These are phyloP conservation scores for Taeniopygia guttata DNA, from an alignment of 2,797 vertebrate genomes.

Conservation along the genomic window DNA sequence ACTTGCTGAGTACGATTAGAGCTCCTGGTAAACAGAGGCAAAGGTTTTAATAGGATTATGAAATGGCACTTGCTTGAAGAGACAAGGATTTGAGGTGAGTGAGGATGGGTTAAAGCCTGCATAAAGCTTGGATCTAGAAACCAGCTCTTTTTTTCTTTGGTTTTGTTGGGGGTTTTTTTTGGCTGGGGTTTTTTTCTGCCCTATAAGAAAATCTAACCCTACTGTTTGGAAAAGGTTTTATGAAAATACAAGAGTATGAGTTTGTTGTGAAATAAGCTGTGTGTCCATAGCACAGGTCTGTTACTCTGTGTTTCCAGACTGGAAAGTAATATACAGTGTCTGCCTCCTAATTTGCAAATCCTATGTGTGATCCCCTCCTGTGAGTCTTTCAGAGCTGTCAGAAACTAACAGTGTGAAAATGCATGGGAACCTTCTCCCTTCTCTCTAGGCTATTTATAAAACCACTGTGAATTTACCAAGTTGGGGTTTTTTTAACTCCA, in stretches of 20 bases:
- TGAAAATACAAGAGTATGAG: not conserved
- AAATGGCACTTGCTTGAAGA: constrained; percentile 21
- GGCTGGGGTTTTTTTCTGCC: not conserved
- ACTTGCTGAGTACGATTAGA: constrained; percentile 17
- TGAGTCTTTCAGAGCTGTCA: constrained; percentile 38
- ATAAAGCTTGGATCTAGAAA: not conserved
- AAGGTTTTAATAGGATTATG: constrained; percentile 62
- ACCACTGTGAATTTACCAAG: not conserved
- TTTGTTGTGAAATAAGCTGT: not conserved
- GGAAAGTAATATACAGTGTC: not conserved
- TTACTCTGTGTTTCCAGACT: not conserved
- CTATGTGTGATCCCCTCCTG: not conserved
- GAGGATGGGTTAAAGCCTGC: not conserved
- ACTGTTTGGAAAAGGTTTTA: not conserved
- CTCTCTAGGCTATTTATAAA: constrained; percentile 17
- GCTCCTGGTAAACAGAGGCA: constrained; percentile 39
- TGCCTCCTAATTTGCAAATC: constrained; percentile 21
- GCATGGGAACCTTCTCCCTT: not conserved
- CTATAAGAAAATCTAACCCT: not conserved
- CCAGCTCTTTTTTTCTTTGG: not conserved
- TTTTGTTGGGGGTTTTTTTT: not conserved
- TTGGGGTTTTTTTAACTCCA: not conserved
- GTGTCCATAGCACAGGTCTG: not conserved
- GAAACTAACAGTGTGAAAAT: not conserved
- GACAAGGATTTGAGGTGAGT: not conserved